Conservation (phyloP, 2,888 invertebrate species). For the Tenthredo amoena region DNA sequence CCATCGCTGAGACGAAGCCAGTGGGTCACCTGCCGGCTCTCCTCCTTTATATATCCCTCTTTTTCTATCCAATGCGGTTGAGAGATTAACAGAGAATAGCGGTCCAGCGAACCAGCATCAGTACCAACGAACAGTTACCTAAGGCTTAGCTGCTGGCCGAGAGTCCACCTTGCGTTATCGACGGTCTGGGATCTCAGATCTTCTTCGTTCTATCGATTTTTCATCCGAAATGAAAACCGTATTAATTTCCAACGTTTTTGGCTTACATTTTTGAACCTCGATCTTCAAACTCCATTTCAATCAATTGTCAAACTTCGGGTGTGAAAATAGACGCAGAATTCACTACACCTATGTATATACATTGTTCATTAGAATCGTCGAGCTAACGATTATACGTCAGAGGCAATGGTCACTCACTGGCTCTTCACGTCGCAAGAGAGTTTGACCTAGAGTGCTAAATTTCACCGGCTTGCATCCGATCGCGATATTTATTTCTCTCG, state of each 20-base stretch:
- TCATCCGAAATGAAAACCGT: background rate
- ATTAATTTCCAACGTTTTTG: background rate
- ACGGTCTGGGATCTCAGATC: background rate
- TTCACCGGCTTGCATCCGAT: slow-evolving; percentile 22
- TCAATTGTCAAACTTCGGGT: background rate
- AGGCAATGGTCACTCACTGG: background rate
- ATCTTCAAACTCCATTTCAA: background rate
- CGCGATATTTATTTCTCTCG: background rate
- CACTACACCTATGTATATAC: background rate
- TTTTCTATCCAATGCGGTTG: background rate
- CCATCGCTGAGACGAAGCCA: slow-evolving; percentile 38
- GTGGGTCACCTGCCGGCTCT: slow-evolving; percentile 43
- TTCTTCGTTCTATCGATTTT: background rate
- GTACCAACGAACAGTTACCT: slow-evolving; percentile 37
- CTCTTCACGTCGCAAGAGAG: background rate
- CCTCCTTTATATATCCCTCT: slow-evolving; percentile 16
- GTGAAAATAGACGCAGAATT: background rate
- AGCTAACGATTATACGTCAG: slow-evolving; percentile 6
- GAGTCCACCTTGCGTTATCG: background rate
- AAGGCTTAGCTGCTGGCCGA: background rate
- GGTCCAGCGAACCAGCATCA: slow-evolving; percentile 28
- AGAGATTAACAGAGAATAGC: slow-evolving; percentile 19
- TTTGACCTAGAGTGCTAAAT: slow-evolving; percentile 49
- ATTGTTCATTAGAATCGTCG: background rate
- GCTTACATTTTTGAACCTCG: no score